Evolutionary conservation across 2,888 invertebrate species (phyloP).

Genomic region (Drosophila bunnanda): DNA sequence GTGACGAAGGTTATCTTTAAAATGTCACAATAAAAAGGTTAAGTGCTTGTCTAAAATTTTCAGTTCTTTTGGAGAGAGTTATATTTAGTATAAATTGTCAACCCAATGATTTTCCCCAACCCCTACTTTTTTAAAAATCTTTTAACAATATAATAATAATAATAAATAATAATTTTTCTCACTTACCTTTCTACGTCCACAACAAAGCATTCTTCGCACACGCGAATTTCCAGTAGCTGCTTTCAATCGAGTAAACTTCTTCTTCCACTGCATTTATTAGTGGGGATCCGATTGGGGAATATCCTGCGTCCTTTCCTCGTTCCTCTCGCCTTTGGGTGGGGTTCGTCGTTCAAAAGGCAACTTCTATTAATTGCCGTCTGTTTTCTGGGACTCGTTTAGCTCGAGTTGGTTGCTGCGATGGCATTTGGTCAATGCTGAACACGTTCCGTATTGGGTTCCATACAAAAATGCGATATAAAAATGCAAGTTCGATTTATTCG

Average conservation of each 20-base stretch:
- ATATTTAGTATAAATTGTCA: too few species aligned
- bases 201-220: slow-evolving; percentile 95
- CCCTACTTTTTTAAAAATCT: too few species aligned
- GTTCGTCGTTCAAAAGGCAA: slow-evolving; percentile 54
- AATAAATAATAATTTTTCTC: too few species aligned
- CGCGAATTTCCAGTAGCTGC: slow-evolving; percentile 91
- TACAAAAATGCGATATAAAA: slow-evolving; percentile 66
- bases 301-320: slow-evolving; percentile 47
- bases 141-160: too few species aligned
- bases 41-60: neutral
- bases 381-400: slow-evolving; percentile 25
- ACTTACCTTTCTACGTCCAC: slow-evolving; percentile 96
- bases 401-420: slow-evolving; percentile 30
- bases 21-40: neutral
- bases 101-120: too few species aligned
- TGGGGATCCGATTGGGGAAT: slow-evolving; percentile 76
- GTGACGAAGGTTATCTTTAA: neutral
- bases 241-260: slow-evolving; percentile 92
- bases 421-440: slow-evolving; percentile 51
- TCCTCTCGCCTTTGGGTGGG: slow-evolving; percentile 39
- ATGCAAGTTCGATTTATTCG: slow-evolving; percentile 72
- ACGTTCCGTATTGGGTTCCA: slow-evolving; percentile 47
- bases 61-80: neutral
- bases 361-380: slow-evolving; percentile 37
- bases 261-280: slow-evolving; percentile 91